Conservation (phyloP, 2,797 vertebrate species). For the Anas flavirostris region DNA sequence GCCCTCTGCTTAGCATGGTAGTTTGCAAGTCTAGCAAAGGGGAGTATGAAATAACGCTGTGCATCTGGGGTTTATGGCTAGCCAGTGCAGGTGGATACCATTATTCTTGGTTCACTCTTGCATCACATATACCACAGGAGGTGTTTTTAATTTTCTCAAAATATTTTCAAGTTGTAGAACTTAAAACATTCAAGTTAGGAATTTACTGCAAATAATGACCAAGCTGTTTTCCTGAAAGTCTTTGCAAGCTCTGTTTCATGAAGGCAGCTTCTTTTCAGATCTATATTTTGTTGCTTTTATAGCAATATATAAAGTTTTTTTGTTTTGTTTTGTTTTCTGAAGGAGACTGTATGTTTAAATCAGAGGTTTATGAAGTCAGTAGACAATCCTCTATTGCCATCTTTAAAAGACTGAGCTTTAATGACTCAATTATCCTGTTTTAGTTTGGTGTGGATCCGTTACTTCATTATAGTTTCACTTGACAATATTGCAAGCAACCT, state of each 20-base stretch:
- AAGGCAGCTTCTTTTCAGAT: slow-evolving; percentile 10
- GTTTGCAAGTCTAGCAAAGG: background rate
- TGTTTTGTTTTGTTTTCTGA: slow-evolving; percentile 11
- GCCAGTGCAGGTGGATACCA: slow-evolving; percentile 8
- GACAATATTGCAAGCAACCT: slow-evolving; percentile 3
- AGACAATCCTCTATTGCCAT: slow-evolving; percentile 9
- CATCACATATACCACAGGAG: background rate
- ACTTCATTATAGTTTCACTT: slow-evolving; percentile 52
- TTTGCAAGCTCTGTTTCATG: background rate
- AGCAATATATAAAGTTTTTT: background rate
- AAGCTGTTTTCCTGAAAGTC: background rate
- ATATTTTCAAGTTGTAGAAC: background rate
- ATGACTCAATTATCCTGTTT: slow-evolving; percentile 8
- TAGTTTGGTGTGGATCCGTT: slow-evolving; percentile 25
- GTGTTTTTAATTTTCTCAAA: slow-evolving; percentile 24
- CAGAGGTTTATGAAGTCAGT: slow-evolving; percentile 34
- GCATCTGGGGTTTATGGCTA: background rate
- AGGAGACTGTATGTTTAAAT: slow-evolving; percentile 6
- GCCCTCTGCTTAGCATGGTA: background rate
- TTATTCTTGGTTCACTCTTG: background rate
- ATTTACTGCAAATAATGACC: background rate
- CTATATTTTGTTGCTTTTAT: slow-evolving; percentile 9
- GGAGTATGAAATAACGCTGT: background rate
- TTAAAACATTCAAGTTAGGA: background rate
- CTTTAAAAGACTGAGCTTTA: slow-evolving; percentile 42